These are phyloP conservation scores for Regulus satrapa DNA, from an alignment of 2,113 vertebrate genomes.

Conservation along the genomic window DNA sequence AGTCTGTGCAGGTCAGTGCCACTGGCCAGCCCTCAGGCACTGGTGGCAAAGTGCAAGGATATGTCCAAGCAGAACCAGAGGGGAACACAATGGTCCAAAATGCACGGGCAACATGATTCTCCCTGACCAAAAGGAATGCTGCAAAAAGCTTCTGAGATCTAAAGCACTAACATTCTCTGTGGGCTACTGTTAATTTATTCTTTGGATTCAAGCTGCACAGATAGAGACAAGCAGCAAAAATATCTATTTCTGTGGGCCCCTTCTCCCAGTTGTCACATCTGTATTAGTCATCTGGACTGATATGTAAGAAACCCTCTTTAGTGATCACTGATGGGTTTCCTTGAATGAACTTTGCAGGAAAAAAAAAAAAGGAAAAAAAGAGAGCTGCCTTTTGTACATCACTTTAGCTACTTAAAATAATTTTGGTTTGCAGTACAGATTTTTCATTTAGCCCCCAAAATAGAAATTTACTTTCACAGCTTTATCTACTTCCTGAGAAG, in stretches of 20 bases:
- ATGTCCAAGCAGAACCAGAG: background rate
- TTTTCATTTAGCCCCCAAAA: background rate
- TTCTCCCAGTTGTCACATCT: background rate
- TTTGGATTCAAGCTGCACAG: background rate
- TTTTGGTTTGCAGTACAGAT: background rate
- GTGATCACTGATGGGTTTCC: background rate
- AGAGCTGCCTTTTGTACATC: background rate
- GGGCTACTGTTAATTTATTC: background rate
- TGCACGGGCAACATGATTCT: fast-evolving
- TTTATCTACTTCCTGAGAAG: background rate
- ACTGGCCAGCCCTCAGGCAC: background rate
- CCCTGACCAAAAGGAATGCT: background rate
- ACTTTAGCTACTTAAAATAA: background rate
- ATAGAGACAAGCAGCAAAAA: background rate
- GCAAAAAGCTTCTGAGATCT: background rate
- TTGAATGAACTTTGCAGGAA: background rate
- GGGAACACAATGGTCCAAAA: background rate
- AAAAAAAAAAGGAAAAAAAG: too few relatives aligned
- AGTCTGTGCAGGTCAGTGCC: background rate
- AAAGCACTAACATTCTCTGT: background rate
- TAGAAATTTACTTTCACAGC: background rate
- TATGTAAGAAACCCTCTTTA: background rate
- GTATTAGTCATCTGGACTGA: background rate
- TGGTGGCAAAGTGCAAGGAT: background rate
- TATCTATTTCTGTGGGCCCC: background rate